Percentiles rank a stretch among this genome's conserved stretches.
Conservation (phyloP, 1,140 invertebrate species). For the Sarcophaga peregrina region DNA sequence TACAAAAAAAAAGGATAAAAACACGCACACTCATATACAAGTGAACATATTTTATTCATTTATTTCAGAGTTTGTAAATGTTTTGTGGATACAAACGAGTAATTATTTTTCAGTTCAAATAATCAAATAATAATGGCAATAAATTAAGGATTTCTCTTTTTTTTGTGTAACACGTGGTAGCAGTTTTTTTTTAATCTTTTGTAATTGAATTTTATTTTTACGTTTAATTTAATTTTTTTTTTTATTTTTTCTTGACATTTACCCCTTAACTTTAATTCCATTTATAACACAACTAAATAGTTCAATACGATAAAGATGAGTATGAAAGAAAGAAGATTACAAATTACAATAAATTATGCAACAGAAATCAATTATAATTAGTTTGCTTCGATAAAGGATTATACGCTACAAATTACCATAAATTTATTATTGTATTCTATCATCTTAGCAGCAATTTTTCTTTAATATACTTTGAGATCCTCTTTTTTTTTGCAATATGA, state of each 20-base stretch:
- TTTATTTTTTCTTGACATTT: too few species aligned
- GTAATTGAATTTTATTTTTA: too few species aligned
- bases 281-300: too few species aligned
- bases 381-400: background rate
- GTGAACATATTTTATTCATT: background rate
- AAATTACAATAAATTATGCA: background rate
- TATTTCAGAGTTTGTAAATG: background rate
- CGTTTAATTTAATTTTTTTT: too few species aligned
- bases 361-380: background rate
- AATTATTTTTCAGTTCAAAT: background rate
- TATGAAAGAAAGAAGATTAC: too few species aligned
- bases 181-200: too few species aligned
- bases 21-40: background rate
- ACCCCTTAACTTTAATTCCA: too few species aligned
- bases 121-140: background rate
- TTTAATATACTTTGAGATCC: background rate
- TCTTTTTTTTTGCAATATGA: too few species aligned
- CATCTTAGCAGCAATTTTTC: background rate
- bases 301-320: too few species aligned
- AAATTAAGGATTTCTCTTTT: background rate
- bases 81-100: background rate
- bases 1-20: background rate
- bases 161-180: background rate
- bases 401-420: background rate
- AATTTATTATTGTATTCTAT: background rate